Conservation (phyloP, 2,113 vertebrate species). For the Clupea harengus region DNA sequence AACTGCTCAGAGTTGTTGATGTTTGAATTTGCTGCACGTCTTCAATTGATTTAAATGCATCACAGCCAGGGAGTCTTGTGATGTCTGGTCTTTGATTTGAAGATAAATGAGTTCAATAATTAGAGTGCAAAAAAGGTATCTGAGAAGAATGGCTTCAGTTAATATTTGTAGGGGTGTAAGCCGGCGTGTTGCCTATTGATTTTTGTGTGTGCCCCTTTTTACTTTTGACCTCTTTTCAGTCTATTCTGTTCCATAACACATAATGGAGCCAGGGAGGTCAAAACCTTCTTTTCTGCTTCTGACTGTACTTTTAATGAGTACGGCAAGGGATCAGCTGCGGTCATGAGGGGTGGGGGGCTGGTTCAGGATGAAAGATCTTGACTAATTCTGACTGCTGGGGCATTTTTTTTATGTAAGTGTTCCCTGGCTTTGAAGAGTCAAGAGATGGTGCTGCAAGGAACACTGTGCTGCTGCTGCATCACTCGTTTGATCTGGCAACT, state of each 20-base stretch:
- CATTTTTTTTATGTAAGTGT: conserved; percentile 59
- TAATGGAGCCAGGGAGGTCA: conserved; percentile 32
- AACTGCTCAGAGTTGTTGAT: no score
- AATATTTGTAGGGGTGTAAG: background rate
- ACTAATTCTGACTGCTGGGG: conserved; percentile 56
- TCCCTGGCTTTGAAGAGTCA: conserved; percentile 60
- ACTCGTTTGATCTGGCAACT: conserved; percentile 54
- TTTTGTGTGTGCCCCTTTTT: background rate
- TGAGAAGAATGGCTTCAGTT: background rate
- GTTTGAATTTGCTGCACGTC: no score
- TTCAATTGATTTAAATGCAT: no score
- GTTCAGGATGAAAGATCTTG: conserved; percentile 52
- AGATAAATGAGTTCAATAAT: no score
- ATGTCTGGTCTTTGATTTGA: no score
- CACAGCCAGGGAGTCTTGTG: no score
- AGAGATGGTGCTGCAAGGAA: conserved; percentile 57
- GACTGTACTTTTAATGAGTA: conserved; percentile 54
- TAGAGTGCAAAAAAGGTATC: background rate
- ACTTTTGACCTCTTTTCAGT: background rate
- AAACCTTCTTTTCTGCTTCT: conserved; percentile 20
- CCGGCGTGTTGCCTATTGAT: background rate
- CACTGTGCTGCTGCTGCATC: conserved; percentile 43
- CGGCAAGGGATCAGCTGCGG: conserved; percentile 45
- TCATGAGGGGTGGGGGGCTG: conserved; percentile 21
- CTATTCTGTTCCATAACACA: background rate